Percentiles rank a stretch among this genome's conserved stretches.
These are phyloP conservation scores for Leucopternis melanops DNA, from an alignment of 2,113 vertebrate genomes.

Conservation along the genomic window DNA sequence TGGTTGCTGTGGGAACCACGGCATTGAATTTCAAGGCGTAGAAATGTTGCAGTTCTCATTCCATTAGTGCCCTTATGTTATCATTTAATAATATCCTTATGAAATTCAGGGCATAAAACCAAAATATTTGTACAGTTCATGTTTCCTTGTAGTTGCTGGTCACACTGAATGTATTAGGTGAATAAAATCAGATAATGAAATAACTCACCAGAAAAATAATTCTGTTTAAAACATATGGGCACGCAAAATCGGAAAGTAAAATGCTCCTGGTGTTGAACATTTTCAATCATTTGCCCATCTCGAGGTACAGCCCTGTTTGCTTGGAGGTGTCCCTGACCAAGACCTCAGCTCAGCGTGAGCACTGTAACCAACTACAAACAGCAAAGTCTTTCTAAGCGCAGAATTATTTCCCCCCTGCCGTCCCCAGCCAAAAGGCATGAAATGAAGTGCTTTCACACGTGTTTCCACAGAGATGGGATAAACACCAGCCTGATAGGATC, in stretches of 20 bases:
- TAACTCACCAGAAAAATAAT: neutral
- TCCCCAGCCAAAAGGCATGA: neutral
- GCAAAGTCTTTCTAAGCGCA: neutral
- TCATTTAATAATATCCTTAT: neutral
- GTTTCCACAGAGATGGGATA: neutral
- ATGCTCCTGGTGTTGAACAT: neutral
- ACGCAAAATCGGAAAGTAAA: neutral
- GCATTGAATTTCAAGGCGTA: neutral
- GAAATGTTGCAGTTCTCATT: neutral
- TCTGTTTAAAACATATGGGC: neutral
- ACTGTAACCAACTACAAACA: neutral
- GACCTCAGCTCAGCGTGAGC: fast-evolving
- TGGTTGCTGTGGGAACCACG: slow-evolving; percentile 39
- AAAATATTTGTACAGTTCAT: neutral
- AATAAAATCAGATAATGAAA: neutral
- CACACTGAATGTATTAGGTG: neutral
- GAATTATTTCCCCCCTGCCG: neutral
- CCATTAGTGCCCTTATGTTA: neutral
- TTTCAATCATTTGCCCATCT: neutral
- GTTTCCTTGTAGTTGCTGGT: neutral
- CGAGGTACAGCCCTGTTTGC: neutral
- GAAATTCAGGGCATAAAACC: neutral
- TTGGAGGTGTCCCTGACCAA: neutral
- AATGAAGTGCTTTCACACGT: neutral
- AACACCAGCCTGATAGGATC: neutral